Base-by-base conservation (phyloP, 2,797 vertebrate species). In the Poeciliopsis presidionis region DNA sequence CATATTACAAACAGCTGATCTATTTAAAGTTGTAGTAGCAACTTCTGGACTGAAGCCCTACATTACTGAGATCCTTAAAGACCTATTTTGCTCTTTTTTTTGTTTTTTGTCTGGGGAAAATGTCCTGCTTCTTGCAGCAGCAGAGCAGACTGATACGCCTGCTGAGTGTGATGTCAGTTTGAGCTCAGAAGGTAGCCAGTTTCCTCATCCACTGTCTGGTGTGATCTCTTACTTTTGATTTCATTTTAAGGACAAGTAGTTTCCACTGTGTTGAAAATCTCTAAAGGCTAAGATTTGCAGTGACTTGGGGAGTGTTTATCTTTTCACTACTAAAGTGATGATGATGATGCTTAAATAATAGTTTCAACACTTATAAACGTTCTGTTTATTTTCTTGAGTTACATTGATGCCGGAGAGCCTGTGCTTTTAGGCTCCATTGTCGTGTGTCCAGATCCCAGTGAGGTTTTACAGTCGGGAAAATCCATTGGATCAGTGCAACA, bases 121-220 rank as follows among this genome's bases (percentile, higher is more conserved):
- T 85, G 51, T 89, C 75, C 73, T 83, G 85, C 81, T 63, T 80
- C 81, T 80, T 92, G 83, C 86, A 90, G 93, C 84, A 84, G 79
- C 84, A 81, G 81, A 92, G 80, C 78, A 85, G 39, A 87, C 77
- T 86, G 83, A 78, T 55, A 75, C 77, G 73, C 61, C 82, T 55
- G 43, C 77, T 73, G 83, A 53, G 82, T 88, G 75, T 53, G 94
- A 93, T 82, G 93, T 95, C 83, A 87, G 79, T 78, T 92, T 95
- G 80, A 96, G 93, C 88, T 93, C 91, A 77, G 94, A 95, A 95
- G 95, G 95, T 95, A 95, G 91, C 46, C 53, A n/a, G 87, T 79
- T 84, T 46, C 28, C 67, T 80, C 59, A 69, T 89, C 84, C 78
- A 75, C 90, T 88, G 43, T 87, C 86, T 93, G 89, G 46, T 88